Conservation (phyloP, 2,113 vertebrate genomes). For the Sapayoa aenigma region DNA sequence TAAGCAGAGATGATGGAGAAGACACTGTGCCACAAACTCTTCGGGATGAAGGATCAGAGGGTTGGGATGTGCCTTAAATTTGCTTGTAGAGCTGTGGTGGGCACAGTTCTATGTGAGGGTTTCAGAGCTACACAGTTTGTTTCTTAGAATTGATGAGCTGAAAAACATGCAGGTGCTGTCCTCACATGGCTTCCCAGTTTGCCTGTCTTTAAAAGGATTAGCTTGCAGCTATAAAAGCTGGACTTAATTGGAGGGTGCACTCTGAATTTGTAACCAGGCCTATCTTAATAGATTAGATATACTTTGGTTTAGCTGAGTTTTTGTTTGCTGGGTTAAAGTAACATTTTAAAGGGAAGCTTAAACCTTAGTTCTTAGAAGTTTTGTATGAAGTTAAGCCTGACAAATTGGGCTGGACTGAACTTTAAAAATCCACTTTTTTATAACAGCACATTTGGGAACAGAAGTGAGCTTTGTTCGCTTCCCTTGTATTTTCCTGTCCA, state of each 20-base stretch:
- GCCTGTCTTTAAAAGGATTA: constrained; percentile 35
- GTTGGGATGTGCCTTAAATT: neutral
- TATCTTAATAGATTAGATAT: neutral
- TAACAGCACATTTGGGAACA: neutral
- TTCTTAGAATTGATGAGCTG: constrained; percentile 32
- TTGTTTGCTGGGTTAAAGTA: neutral
- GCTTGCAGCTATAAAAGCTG: neutral
- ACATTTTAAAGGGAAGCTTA: neutral
- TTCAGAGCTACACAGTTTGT: constrained; percentile 42
- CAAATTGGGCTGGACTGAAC: neutral
- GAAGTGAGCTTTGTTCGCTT: neutral
- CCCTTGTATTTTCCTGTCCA: neutral
- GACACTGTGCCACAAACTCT: neutral
- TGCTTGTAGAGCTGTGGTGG: neutral
- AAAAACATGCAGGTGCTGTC: constrained; percentile 28
- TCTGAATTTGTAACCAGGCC: neutral
- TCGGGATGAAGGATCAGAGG: neutral
- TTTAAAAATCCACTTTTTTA: neutral
- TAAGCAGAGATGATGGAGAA: neutral
- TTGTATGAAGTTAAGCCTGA: neutral
- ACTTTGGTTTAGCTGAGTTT: neutral
- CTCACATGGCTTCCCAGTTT: constrained; percentile 38
- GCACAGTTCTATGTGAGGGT: constrained; percentile 17
- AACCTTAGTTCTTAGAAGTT: neutral
- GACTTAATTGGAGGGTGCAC: neutral